Evolutionary conservation across 2,797 vertebrate species (phyloP), one percentile per base, ranked within the genome.

Genomic region (Ceyx erithaca): DNA sequence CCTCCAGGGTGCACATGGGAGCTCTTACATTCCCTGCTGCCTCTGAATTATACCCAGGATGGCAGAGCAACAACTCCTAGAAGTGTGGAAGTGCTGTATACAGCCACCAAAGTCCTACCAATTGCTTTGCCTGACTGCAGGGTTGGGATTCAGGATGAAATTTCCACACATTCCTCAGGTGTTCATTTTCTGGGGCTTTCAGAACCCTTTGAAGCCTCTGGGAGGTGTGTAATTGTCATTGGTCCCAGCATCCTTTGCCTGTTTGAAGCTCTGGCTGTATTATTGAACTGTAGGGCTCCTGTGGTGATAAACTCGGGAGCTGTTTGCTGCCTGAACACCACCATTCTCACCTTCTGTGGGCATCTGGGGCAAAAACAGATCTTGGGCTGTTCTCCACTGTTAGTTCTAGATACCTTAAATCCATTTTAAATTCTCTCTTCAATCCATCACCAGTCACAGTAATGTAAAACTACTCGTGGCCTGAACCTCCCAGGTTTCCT

Each of bases 301-400:
- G 54, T 5, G 64, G 84, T 31, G 66, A 48, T 48, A 37, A 62
- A 54, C 28, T 7, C 45, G 6, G 1, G 3, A 75, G 35, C 33
- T 40, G 21, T 6, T 20, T 71, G 63, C 46, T 31, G 31, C 70
- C 40, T 59, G 15, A 64, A 33, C 54, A 55, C 35, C 59, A 12
- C 54, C 59, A 21, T 43, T 67, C 37, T 51, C 61, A 1, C 57
- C 62, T 64, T 8, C 3, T 20, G 63, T 11, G 35, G 79, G 33
- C n/a, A 15, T 7, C 45, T 20, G 51, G 64, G 57, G n/a, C 64
- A 58, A 61, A 58, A 72, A 6, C 40, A 19, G 23, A 31, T 21
- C 76, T 43, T 13, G 0, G 9, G 35, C 33, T 61, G n/a, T 66
- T 30, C 35, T 45, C 46, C 8, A 2, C 1, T 0, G 10, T 15